phyloP scores from a whole-genome alignment of 2,888 invertebrate genomes.

The Salticus scenicus region DNA sequence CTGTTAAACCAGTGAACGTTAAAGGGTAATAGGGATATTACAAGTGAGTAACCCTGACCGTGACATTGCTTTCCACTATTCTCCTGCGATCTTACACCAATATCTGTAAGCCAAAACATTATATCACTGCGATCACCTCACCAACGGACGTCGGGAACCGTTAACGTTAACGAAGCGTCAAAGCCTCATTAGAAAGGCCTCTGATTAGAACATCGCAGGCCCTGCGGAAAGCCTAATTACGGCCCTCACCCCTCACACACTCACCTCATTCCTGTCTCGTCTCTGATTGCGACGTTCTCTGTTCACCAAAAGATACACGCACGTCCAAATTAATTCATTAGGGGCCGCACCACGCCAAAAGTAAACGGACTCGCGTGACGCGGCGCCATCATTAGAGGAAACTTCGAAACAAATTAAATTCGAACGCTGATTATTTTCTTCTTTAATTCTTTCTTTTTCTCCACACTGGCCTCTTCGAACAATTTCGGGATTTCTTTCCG shows the following conservation, averaged over 20 bases:
- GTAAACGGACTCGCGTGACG: constrained; percentile 4
- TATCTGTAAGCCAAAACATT: no score
- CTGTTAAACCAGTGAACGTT: no score
- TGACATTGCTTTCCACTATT: no score
- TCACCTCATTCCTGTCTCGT: not conserved
- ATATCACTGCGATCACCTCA: no score
- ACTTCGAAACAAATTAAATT: constrained; percentile 3
- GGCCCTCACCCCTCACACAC: not conserved
- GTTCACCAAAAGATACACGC: not conserved
- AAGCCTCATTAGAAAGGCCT: not conserved
- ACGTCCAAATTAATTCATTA: constrained; percentile 7
- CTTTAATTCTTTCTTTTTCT: not conserved
- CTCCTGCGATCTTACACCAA: no score
- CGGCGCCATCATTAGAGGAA: not conserved
- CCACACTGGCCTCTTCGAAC: not conserved
- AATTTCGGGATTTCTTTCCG: not conserved
- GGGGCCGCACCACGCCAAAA: not conserved
- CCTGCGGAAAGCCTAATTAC: not conserved
- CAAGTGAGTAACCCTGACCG: no score
- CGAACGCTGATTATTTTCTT: not conserved
- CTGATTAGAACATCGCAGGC: not conserved
- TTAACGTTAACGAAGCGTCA: constrained; percentile 5
- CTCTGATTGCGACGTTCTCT: not conserved
- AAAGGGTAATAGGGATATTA: no score
- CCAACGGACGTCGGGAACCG: not conserved